Conservation (phyloP, 2,888 invertebrate genomes). For the Hermaeophaga mercurialis region DNA sequence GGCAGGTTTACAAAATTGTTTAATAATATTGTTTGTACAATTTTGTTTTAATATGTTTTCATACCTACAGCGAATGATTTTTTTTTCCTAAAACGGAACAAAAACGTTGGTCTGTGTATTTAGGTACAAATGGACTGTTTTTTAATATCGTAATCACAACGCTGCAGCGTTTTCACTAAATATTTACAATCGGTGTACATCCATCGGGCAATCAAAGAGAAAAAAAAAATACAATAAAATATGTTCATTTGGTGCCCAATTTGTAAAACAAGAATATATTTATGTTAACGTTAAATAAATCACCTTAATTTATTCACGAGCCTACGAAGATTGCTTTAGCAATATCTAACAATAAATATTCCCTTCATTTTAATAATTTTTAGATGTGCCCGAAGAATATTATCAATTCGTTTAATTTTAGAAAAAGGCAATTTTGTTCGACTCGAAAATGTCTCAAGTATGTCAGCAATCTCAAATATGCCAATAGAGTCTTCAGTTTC, state of each 20-base stretch:
- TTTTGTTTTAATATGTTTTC: constrained; percentile 23
- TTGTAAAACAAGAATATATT: no score
- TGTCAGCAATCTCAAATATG: no score
- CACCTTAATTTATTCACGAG: no score
- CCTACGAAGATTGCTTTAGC: no score
- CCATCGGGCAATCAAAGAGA: constrained; percentile 8
- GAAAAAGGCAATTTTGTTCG: no score
- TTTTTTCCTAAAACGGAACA: constrained; percentile 36
- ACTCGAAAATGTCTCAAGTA: no score
- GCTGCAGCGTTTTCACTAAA: constrained; percentile 42
- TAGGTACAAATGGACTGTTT: constrained; percentile 43
- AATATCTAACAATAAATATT: no score
- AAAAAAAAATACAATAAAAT: neutral
- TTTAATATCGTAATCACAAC: constrained; percentile 41
- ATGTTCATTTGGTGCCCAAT: no score
- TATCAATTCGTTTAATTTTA: no score
- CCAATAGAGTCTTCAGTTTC: no score
- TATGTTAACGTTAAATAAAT: no score
- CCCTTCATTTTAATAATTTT: no score
- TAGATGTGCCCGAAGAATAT: constrained; percentile 15
- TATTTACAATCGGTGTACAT: constrained; percentile 40
- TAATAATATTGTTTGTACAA: constrained; percentile 33
- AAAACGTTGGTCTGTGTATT: constrained; percentile 46
- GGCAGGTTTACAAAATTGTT: constrained; percentile 13
- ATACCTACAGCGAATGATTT: constrained; percentile 36